Base-by-base conservation (phyloP, 2,113 vertebrate species). In the Coptodon bakossiorum region DNA sequence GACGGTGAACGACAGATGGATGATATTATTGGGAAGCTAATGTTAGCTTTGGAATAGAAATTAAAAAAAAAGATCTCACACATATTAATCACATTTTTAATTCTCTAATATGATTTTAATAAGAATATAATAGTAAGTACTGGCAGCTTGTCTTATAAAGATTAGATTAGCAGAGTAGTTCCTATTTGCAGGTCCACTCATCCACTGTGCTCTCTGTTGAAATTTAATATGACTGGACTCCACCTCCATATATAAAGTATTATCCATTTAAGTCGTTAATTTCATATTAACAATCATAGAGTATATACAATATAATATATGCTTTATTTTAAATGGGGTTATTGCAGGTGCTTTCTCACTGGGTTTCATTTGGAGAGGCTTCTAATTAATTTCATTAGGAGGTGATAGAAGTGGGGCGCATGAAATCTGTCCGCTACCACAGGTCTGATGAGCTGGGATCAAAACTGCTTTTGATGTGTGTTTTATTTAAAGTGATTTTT, bases 371-470 rank as follows among this genome's bases (percentile, higher is more conserved):
- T 83, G 80, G 6, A 81, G 85, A 90, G 17, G 52, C 43, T n/a
- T 12, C 83, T 88, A 68, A 90, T 86, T 63, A 31, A 13, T 71
- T 88, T 83, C 52, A 89, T 88, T 86, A 87, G 36, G 9, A 85
- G 24, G 11, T 29, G 61, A 82, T 82, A 22, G 38, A 91, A 90
- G 82, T 63, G 45, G 85, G 71, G 19, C 82, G 80, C 31, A 85
- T 80, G 82, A 83, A 63, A 88, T 88, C 27, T 86, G 61, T 91
- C 83, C 4, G 53, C 80, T 85, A 66, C 82, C 7, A 50, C 63
- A 71, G 86, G 73, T 27, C 61, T 48, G 63, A 48, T 76, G 11
- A 78, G 45, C 27, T 31, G 73, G 6, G 73, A 52, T 57, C 2
- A 5, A 34, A 88, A 53, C 53, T 86, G 31, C 13, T 80, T 83